Conservation (phyloP, 2,888 invertebrate species). For the Erebia epiphron region DNA sequence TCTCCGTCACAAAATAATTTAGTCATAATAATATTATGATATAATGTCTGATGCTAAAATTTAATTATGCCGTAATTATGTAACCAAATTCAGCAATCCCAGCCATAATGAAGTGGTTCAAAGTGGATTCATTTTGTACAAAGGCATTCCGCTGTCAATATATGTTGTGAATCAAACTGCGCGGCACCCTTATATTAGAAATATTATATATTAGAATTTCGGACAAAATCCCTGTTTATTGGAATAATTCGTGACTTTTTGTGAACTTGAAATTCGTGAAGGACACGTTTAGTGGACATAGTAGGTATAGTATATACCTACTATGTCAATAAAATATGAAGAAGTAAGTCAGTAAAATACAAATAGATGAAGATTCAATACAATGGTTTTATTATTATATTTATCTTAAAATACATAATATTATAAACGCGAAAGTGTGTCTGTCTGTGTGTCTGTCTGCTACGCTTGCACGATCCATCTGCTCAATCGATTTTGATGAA, state of each 20-base stretch:
- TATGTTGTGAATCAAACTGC: slow-evolving; percentile 59
- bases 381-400: neutral
- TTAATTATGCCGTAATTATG: slow-evolving; percentile 49
- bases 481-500: no score
- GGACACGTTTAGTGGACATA: neutral
- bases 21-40: neutral
- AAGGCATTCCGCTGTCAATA: slow-evolving; percentile 71
- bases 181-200: no score
- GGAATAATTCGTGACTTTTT: neutral
- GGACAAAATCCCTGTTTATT: neutral
- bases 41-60: slow-evolving; percentile 38
- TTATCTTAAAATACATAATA: no score
- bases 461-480: no score
- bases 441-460: no score
- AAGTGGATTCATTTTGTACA: slow-evolving; percentile 60
- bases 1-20: neutral
- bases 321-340: no score
- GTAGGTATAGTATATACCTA: no score
- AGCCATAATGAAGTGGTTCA: slow-evolving; percentile 62
- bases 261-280: neutral
- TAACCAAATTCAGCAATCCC: slow-evolving; percentile 49
- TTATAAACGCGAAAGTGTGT: no score
- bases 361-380: no score
- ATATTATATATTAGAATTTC: neutral
- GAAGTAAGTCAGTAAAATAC: no score